A percentile compares a stretch with the other conserved stretches of the same genome.
Conservation (phyloP, 1,140 invertebrate genomes). For the Brachystomella parvula region DNA sequence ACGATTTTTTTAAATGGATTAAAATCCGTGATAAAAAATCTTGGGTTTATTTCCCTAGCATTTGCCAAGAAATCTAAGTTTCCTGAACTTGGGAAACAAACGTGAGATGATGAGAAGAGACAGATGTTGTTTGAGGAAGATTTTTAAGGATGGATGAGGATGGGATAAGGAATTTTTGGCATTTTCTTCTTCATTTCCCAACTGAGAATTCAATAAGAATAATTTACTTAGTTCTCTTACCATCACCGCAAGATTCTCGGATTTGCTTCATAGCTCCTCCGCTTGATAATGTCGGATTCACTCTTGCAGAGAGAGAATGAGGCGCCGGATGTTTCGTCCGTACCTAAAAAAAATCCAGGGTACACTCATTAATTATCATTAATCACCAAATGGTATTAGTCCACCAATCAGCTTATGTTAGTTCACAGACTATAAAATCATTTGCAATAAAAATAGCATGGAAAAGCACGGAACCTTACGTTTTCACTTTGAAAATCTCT, state of each 20-base stretch:
- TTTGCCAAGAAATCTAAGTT: not conserved
- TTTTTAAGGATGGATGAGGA: constrained; percentile 5
- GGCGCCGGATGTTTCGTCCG: constrained; percentile 29
- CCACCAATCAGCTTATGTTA: no score
- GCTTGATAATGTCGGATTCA: constrained; percentile 17
- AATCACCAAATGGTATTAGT: no score
- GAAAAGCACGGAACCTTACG: no score
- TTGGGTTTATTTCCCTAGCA: not conserved
- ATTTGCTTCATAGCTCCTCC: constrained; percentile 23
- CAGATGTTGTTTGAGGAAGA: constrained; percentile 6
- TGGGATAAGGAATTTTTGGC: not conserved
- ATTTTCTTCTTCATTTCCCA: constrained; percentile 1
- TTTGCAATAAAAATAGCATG: no score
- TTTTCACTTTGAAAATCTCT: no score
- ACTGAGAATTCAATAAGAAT: not conserved
- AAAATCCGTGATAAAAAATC: not conserved
- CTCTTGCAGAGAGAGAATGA: constrained; percentile 13
- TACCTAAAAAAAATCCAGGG: constrained; percentile 18
- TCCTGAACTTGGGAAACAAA: not conserved
- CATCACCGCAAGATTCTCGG: constrained; percentile 19
- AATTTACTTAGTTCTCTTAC: constrained; percentile 15
- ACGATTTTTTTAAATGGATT: not conserved
- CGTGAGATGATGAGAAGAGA: constrained; percentile 1
- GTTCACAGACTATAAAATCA: no score
- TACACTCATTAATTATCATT: constrained; percentile 1